Conservation (phyloP, 2,888 invertebrate genomes). For the Ctenicera cuprea region DNA sequence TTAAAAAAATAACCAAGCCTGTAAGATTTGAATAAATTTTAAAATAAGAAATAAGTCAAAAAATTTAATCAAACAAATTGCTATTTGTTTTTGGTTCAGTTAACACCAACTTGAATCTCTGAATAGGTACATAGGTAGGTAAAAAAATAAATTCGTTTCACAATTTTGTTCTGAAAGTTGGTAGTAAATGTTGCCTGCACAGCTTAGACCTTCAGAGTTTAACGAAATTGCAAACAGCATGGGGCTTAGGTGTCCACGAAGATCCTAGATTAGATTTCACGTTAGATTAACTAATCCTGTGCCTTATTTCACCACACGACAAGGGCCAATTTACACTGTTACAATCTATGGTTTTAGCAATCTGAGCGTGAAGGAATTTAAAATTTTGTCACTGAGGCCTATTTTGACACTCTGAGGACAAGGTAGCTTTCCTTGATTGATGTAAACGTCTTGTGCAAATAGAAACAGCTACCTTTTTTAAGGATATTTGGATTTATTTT, state of each 20-base stretch:
- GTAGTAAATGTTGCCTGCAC: conserved; percentile 6
- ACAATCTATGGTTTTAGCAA: conserved; percentile 12
- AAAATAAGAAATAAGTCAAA: too few relatives aligned
- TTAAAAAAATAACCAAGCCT: too few relatives aligned
- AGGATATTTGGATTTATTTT: too few relatives aligned
- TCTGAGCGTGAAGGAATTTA: conserved; percentile 41
- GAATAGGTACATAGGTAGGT: too few relatives aligned
- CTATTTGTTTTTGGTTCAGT: too few relatives aligned
- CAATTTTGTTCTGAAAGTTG: conserved; percentile 17
- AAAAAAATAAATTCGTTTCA: neutral
- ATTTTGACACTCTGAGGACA: conserved; percentile 42
- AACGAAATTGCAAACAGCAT: conserved; percentile 63
- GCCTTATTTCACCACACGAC: conserved; percentile 28
- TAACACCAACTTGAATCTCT: too few relatives aligned
- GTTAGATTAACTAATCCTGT: conserved; percentile 58
- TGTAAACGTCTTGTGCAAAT: neutral
- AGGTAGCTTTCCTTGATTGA: conserved; percentile 35
- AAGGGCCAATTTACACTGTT: conserved; percentile 25
- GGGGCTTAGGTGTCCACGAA: conserved; percentile 65
- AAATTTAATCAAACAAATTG: too few relatives aligned
- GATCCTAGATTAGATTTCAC: conserved; percentile 66
- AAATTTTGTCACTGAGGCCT: conserved; percentile 38
- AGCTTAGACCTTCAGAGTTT: conserved; percentile 44
- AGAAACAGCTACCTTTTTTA: too few relatives aligned
- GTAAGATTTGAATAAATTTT: too few relatives aligned